Conservation (phyloP, 2,888 invertebrate species). For the Clepsis dumicolana region DNA sequence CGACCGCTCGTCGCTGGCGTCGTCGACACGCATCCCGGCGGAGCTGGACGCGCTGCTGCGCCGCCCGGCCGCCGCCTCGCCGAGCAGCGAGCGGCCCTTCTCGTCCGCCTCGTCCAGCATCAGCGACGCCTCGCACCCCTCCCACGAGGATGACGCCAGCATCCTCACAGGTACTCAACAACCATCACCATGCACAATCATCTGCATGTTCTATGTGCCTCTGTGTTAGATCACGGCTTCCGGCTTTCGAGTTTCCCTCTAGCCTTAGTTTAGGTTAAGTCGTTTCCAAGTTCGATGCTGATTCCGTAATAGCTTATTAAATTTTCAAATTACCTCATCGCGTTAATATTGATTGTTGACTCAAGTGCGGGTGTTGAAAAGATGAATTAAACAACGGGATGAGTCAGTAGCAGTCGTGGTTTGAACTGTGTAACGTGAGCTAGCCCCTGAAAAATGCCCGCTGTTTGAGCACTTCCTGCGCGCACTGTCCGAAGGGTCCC, state of each 20-base stretch:
- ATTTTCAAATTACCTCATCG: constrained; percentile 10
- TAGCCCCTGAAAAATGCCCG: not conserved
- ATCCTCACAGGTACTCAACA: constrained; percentile 93
- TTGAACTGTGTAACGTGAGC: not conserved
- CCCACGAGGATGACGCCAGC: constrained; percentile 93
- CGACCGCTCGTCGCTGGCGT: constrained; percentile 80
- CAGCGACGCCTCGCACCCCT: constrained; percentile 89
- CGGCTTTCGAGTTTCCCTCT: constrained; percentile 32
- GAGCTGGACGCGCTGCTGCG: constrained; percentile 83
- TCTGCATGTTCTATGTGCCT: constrained; percentile 77
- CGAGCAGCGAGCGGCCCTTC: constrained; percentile 95
- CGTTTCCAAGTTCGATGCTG: not conserved
- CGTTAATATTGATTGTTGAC: constrained; percentile 27
- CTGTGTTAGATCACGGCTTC: constrained; percentile 48
- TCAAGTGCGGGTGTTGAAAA: constrained; percentile 22
- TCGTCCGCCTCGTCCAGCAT: constrained; percentile 96
- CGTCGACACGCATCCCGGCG: constrained; percentile 83
- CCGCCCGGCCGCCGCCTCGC: constrained; percentile 91
- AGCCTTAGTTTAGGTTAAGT: constrained; percentile 27
- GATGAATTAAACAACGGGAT: not conserved
- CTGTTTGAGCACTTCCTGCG: not conserved
- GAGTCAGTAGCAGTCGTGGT: constrained; percentile 22
- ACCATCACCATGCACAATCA: constrained; percentile 83
- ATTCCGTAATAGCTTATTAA: constrained; percentile 26
- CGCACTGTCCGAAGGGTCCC: not conserved